Conservation (phyloP, 1,140 invertebrate genomes). For the Sitophilus oryzae region DNA sequence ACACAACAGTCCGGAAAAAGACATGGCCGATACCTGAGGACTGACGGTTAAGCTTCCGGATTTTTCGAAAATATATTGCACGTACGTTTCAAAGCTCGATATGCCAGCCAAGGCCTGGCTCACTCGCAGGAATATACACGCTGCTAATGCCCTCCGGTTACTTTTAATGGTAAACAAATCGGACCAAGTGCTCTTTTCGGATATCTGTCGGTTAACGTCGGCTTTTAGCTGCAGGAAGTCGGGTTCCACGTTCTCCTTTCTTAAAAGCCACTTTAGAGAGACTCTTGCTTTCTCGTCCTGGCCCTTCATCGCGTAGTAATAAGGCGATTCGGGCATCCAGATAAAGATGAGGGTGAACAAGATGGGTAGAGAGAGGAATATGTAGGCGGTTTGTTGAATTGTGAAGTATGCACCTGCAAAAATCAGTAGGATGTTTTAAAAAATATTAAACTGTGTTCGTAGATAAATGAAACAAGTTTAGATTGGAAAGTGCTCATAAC, state of each 20-base stretch:
- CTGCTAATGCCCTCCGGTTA: constrained; percentile 32
- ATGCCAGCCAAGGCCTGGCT: constrained; percentile 35
- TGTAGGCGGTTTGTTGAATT: constrained; percentile 15
- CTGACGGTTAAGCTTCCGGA: constrained; percentile 30
- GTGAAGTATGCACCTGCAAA: constrained; percentile 37
- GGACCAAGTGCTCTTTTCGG: constrained; percentile 25
- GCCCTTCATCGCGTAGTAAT: constrained; percentile 34
- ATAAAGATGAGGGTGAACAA: constrained; percentile 15
- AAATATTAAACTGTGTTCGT: too few relatives aligned
- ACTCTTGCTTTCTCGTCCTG: constrained; percentile 28
- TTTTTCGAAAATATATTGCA: constrained; percentile 32
- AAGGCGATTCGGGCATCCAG: constrained; percentile 39
- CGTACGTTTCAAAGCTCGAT: constrained; percentile 26
- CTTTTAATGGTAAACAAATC: constrained; percentile 32
- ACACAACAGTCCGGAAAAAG: constrained; percentile 54
- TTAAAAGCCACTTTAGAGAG: constrained; percentile 46
- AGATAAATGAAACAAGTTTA: too few relatives aligned
- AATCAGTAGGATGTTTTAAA: too few relatives aligned
- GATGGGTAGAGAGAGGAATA: constrained; percentile 13
- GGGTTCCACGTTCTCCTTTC: constrained; percentile 28
- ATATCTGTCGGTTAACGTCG: constrained; percentile 33
- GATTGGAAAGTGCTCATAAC: too few relatives aligned
- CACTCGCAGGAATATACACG: constrained; percentile 28
- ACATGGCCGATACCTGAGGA: constrained; percentile 44
- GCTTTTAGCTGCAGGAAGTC: constrained; percentile 30